These are phyloP conservation scores for Chascanopsetta lugubris DNA, from an alignment of 2,113 vertebrate species.

Conservation along the genomic window DNA sequence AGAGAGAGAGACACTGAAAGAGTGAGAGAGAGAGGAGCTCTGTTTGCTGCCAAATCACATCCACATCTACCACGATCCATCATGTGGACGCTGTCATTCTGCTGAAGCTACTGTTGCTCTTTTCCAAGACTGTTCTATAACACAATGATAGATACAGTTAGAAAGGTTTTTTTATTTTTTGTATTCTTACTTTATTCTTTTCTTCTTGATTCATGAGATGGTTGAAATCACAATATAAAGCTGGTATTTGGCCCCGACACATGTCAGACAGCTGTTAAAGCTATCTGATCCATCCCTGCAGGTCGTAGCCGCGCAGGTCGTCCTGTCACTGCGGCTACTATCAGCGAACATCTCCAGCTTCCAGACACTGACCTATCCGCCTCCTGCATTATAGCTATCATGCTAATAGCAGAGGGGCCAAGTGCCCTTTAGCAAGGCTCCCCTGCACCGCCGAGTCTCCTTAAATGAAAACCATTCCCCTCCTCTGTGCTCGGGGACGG, in stretches of 20 bases:
- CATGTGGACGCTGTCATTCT: background rate
- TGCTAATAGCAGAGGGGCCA: conserved; percentile 86
- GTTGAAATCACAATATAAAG: background rate
- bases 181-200: too few species aligned
- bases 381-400: conserved; percentile 83
- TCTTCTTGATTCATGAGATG: too few species aligned
- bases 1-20: background rate
- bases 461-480: conserved; percentile 97
- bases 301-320: conserved; percentile 3
- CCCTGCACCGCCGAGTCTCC: conserved; percentile 70
- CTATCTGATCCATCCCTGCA: conserved; percentile 22
- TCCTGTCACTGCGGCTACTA: conserved; percentile 31
- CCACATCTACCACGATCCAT: too few species aligned
- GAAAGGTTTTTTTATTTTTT: too few species aligned
- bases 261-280: background rate
- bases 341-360: conserved; percentile 47
- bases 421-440: conserved; percentile 81
- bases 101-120: background rate
- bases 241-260: background rate
- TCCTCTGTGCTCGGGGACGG: conserved; percentile 80
- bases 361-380: conserved; percentile 79
- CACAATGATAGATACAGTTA: too few species aligned
- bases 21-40: background rate
- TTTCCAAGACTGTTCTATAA: too few species aligned
- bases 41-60: background rate